These are phyloP conservation scores for Cydia amplana DNA, from an alignment of 1,140 invertebrate genomes.

Conservation along the genomic window DNA sequence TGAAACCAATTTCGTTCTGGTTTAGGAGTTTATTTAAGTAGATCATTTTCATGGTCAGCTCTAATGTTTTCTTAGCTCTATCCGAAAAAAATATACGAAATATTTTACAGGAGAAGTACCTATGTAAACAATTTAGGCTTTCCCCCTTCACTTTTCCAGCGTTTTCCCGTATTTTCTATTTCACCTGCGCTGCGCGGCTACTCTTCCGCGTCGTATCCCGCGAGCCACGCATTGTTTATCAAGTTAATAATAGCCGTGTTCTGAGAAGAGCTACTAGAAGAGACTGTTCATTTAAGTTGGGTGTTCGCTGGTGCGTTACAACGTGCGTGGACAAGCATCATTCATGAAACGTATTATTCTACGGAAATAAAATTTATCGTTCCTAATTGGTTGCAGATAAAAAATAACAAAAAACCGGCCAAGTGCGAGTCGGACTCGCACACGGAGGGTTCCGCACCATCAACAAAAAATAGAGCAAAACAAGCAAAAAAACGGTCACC, in stretches of 20 bases:
- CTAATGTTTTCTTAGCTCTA: too few relatives aligned
- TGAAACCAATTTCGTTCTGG: too few relatives aligned
- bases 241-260: constrained; percentile 2
- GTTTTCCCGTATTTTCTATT: constrained; percentile 22
- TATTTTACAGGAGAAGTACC: background rate
- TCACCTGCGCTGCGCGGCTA: constrained; percentile 9
- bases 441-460: too few relatives aligned
- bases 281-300: background rate
- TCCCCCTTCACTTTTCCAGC: constrained; percentile 20
- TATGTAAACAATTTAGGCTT: constrained; percentile 6
- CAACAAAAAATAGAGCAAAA: too few relatives aligned
- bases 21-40: too few relatives aligned
- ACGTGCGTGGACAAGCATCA: background rate
- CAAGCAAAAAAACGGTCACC: too few relatives aligned
- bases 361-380: background rate
- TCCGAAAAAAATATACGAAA: too few relatives aligned
- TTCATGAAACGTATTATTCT: background rate
- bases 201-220: constrained; percentile 29
- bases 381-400: too few relatives aligned
- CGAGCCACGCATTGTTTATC: constrained; percentile 6
- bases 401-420: too few relatives aligned
- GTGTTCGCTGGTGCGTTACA: background rate
- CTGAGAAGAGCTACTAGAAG: background rate
- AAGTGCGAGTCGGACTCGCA: too few relatives aligned
- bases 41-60: too few relatives aligned